Evolutionary conservation across 2,797 vertebrate species (phyloP), one percentile per base, ranked within the genome.

Genomic region (Ciconia nigra): DNA sequence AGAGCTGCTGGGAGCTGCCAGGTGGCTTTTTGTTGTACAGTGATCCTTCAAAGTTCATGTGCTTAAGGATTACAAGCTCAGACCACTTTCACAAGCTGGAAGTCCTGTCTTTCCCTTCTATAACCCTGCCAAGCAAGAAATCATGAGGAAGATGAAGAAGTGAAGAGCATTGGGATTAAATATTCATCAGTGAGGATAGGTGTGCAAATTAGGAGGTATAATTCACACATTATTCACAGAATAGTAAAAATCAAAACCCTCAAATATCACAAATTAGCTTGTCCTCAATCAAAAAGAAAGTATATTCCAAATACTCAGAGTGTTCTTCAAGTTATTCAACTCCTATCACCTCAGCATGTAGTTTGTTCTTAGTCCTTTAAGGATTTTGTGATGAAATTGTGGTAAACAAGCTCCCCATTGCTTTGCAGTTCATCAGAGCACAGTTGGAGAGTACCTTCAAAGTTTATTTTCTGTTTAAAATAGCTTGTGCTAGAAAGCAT

Each of bases 361-460:
- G 35, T 87, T 97, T 98, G 79, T 96, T 96, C 95, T 97, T 92
- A 85, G 91, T 84, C 84, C 65, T 79, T 83, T 82, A 89, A 91
- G 86, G 76, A 93, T 91, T 92, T 97, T 93, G 70, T 94, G 81
- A 94, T 83, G 80, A 91, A 97, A 94, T 79, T 57, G 90, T 95
- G 91, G 92, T 95, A 97, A 98, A 98, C 87, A 97, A 97, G 95
- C 49, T 91, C 92, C 96, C 96, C 73, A 87, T 90, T 95, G 96
- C 85, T 97, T 97, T 76, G 73, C 90, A 96, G 95, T 96, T 98
- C 98, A 98, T 97, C 97, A 98, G 86, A 90, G 81, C 86, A 26
- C 97, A 97, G 97, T 89, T 88, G 96, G 96, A 97, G 94, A 94
- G 70, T 88, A 97, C 92, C 74, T 95, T 78, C 76, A 88, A 93